phyloP scores from a whole-genome alignment of 2,888 invertebrate genomes.

The Morpho helenor region DNA sequence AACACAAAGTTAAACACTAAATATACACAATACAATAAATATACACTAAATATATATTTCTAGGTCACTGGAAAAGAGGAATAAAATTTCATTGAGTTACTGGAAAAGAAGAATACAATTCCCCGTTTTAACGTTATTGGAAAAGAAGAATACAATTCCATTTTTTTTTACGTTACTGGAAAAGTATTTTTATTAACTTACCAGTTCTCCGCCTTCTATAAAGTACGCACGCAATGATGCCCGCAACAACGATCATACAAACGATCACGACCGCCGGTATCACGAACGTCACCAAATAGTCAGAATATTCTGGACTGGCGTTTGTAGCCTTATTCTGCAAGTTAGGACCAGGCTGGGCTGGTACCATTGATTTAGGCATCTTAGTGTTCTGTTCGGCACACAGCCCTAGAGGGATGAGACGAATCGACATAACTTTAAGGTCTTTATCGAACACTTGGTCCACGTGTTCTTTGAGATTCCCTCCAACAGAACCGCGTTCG shows the following conservation, averaged over 20 bases:
- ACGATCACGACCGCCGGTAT: slow-evolving; percentile 93
- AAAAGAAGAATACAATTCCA: too few relatives aligned
- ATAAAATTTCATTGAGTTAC: too few relatives aligned
- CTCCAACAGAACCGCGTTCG: slow-evolving; percentile 62
- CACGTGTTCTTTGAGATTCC: slow-evolving; percentile 75
- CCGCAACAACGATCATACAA: slow-evolving; percentile 91
- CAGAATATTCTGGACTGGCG: slow-evolving; percentile 44
- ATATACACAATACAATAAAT: too few relatives aligned
- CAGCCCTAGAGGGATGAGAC: slow-evolving; percentile 79
- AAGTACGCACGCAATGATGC: slow-evolving; percentile 91
- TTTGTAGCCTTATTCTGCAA: slow-evolving; percentile 51
- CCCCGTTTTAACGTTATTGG: too few relatives aligned
- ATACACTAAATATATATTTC: too few relatives aligned
- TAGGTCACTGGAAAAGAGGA: too few relatives aligned
- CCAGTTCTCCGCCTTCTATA: slow-evolving; percentile 91
- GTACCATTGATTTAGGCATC: slow-evolving; percentile 43
- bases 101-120: neutral
- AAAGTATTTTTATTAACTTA: slow-evolving; percentile 63
- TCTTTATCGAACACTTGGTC: slow-evolving; percentile 84
- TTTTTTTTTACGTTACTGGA: neutral
- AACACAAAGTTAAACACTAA: too few relatives aligned
- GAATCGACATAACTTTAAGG: slow-evolving; percentile 83
- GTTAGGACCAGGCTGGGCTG: slow-evolving; percentile 44
- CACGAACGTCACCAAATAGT: slow-evolving; percentile 89
- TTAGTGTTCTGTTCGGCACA: slow-evolving; percentile 76